phyloP scores from a whole-genome alignment of 2,888 invertebrate genomes.

The Xylota segnis region DNA sequence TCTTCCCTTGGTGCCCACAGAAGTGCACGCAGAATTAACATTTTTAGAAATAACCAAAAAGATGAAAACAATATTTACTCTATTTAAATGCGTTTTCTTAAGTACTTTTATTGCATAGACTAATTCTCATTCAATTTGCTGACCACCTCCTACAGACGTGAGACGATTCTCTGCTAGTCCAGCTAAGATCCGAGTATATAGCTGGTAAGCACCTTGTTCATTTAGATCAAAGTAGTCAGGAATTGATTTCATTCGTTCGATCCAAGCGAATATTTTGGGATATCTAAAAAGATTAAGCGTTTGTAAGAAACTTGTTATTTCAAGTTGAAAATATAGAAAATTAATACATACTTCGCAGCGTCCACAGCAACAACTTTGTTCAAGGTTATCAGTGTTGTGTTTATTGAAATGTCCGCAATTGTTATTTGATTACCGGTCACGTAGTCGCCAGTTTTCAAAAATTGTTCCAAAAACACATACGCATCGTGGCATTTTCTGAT shows the following conservation, averaged over 20 bases:
- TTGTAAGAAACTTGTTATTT: neutral
- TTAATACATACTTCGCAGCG: slow-evolving; percentile 45
- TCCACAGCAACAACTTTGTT: slow-evolving; percentile 79
- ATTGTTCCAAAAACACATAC: slow-evolving; percentile 79
- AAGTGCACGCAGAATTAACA: too few species aligned
- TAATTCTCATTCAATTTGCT: slow-evolving; percentile 10
- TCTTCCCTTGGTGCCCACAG: too few species aligned
- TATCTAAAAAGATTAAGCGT: slow-evolving; percentile 63
- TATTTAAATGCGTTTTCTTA: neutral
- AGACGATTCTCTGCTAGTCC: slow-evolving; percentile 79
- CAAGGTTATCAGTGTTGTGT: slow-evolving; percentile 81
- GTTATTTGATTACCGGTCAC: slow-evolving; percentile 76
- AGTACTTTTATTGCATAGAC: neutral
- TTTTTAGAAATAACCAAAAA: neutral
- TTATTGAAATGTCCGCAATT: slow-evolving; percentile 84
- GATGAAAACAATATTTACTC: neutral
- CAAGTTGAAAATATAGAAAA: neutral
- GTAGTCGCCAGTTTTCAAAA: slow-evolving; percentile 78
- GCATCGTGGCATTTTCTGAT: slow-evolving; percentile 76
- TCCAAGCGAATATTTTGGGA: slow-evolving; percentile 79
- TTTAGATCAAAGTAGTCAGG: slow-evolving; percentile 81
- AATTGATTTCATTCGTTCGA: slow-evolving; percentile 80
- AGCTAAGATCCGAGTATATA: slow-evolving; percentile 79
- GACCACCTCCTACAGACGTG: neutral
- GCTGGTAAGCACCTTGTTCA: slow-evolving; percentile 80